phyloP scores from a whole-genome alignment of 2,797 vertebrate genomes.

The Acanthornis magna region DNA sequence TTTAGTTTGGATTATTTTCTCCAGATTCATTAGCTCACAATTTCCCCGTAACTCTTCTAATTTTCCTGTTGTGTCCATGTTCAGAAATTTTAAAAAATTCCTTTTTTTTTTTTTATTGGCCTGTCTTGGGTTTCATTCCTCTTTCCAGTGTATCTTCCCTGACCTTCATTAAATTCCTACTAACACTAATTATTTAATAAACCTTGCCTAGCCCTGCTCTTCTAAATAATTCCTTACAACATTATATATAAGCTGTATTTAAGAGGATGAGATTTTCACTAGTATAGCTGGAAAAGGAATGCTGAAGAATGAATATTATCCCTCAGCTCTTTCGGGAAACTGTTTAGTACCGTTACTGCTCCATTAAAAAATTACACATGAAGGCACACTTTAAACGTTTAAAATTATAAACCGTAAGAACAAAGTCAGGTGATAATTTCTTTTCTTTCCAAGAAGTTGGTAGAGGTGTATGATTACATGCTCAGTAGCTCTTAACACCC shows the following conservation, averaged over 20 bases:
- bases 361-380: not conserved
- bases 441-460: not conserved
- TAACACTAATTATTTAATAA: not conserved
- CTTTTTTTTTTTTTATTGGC: not conserved
- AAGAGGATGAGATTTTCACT: not conserved
- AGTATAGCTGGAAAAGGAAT: not conserved
- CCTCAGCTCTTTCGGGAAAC: not conserved
- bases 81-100: not conserved
- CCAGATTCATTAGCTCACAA: not conserved
- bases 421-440: not conserved
- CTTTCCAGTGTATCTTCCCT: not conserved
- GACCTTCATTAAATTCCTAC: not conserved
- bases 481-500: not conserved
- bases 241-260: not conserved
- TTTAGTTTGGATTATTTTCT: not conserved
- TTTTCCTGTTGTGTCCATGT: not conserved
- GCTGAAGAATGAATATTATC: not conserved
- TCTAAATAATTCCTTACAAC: not conserved
- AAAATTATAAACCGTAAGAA: not conserved
- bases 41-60: not conserved
- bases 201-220: not conserved
- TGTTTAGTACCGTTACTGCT: not conserved
- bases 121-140: not conserved
- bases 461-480: not conserved
- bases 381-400: not conserved